A percentile compares a stretch with the other conserved stretches of the same genome.
phyloP scores from a whole-genome alignment of 2,888 invertebrate genomes.

The Autographa gamma region DNA sequence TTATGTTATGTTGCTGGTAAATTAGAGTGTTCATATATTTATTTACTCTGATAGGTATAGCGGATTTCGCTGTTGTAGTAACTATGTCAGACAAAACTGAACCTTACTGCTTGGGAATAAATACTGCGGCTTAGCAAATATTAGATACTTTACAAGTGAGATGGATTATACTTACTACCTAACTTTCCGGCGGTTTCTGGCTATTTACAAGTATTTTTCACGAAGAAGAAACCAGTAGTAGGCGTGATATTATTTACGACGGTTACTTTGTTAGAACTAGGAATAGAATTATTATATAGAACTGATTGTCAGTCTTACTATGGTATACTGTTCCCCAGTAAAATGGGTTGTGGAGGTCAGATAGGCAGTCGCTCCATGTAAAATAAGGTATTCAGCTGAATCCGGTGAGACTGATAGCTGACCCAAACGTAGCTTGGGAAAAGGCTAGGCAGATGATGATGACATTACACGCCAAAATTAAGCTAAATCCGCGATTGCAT shows the following conservation, averaged over 20 bases:
- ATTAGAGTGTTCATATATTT: slow-evolving; percentile 1
- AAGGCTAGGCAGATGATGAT: no score
- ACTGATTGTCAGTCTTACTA: no score
- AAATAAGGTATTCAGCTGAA: no score
- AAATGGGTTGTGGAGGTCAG: no score
- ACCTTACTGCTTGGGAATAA: background rate
- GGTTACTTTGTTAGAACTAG: no score
- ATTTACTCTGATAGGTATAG: background rate
- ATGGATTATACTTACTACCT: background rate
- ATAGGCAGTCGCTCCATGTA: no score
- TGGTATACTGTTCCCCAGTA: no score
- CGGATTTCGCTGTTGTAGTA: background rate
- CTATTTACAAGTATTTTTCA: background rate
- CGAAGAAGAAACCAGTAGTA: background rate
- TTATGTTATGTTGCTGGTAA: slow-evolving; percentile 5
- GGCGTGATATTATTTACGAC: background rate
- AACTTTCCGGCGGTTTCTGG: background rate
- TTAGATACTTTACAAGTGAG: background rate
- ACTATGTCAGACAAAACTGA: background rate
- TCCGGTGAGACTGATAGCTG: no score
- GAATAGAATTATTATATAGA: no score
- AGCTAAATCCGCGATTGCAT: no score
- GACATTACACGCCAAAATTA: no score
- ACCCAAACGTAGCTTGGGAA: no score
- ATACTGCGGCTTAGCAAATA: background rate